Conservation (phyloP, 2,888 invertebrate species). For the Seira musarum region DNA sequence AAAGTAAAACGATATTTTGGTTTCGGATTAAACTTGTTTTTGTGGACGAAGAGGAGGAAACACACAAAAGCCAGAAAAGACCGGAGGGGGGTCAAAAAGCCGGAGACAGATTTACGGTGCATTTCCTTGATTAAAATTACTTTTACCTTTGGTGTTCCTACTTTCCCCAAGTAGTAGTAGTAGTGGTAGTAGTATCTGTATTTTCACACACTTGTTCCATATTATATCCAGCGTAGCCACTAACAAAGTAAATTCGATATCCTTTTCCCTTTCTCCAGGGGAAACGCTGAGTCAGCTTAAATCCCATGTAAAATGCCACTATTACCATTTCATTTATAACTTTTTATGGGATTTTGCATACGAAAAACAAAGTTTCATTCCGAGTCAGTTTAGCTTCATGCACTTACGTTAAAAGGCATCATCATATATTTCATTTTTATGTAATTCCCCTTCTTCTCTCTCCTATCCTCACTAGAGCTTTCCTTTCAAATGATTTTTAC, state of each 20-base stretch:
- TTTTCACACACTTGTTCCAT: no score
- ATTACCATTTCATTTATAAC: slow-evolving; percentile 59
- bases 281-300: slow-evolving; percentile 40
- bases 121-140: slow-evolving; percentile 70
- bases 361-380: slow-evolving; percentile 7
- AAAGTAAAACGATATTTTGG: no score
- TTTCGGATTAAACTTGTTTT: no score
- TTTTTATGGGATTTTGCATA: slow-evolving; percentile 43
- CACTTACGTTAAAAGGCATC: background rate
- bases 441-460: background rate
- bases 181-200: no score
- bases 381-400: background rate
- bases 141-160: no score
- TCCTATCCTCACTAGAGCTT: background rate
- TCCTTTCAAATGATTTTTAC: slow-evolving; percentile 31
- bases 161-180: no score
- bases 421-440: background rate
- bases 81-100: slow-evolving; percentile 51
- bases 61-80: slow-evolving; percentile 6
- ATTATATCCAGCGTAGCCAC: no score
- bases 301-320: slow-evolving; percentile 52
- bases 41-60: background rate
- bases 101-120: slow-evolving; percentile 68
- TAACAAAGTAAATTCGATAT: no score
- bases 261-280: no score